Conservation (phyloP, 1,140 invertebrate species). For the Potamilus streckersoni region DNA sequence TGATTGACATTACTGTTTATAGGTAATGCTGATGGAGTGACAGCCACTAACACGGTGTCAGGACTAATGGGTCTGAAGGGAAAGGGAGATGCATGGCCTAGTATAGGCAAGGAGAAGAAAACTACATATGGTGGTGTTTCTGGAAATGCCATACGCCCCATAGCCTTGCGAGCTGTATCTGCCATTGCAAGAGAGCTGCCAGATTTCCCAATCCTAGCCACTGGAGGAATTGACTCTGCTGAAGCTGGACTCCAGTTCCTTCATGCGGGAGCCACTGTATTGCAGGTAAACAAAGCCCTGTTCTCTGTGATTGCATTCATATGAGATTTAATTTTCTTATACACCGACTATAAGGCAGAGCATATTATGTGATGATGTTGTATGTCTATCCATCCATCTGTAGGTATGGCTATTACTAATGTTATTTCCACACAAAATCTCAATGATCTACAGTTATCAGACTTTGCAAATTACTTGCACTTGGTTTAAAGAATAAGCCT, state of each 20-base stretch:
- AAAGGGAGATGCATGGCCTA: constrained; percentile 90
- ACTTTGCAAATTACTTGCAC: too few species aligned
- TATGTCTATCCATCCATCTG: too few species aligned
- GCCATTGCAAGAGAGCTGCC: constrained; percentile 85
- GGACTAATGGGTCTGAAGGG: constrained; percentile 89
- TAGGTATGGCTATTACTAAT: too few species aligned
- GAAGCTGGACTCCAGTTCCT: constrained; percentile 94
- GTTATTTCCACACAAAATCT: too few species aligned
- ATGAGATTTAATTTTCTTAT: too few species aligned
- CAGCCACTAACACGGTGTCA: constrained; percentile 96
- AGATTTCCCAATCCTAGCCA: constrained; percentile 92
- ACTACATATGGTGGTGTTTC: constrained; percentile 98
- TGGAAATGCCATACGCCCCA: constrained; percentile 94
- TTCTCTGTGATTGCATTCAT: too few species aligned
- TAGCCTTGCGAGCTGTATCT: constrained; percentile 90
- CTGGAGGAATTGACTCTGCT: constrained; percentile 95
- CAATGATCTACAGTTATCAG: too few species aligned
- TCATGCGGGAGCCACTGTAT: constrained; percentile 87
- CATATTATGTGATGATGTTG: too few species aligned
- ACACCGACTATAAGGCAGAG: too few species aligned
- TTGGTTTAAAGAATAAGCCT: too few species aligned
- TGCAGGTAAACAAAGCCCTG: constrained; percentile 77
- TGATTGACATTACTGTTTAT: constrained; percentile 12
- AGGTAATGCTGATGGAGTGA: constrained; percentile 93
- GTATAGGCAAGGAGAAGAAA: constrained; percentile 81